Evolutionary conservation across 2,888 invertebrate genomes (phyloP).

Genomic region (Caprella mutica): DNA sequence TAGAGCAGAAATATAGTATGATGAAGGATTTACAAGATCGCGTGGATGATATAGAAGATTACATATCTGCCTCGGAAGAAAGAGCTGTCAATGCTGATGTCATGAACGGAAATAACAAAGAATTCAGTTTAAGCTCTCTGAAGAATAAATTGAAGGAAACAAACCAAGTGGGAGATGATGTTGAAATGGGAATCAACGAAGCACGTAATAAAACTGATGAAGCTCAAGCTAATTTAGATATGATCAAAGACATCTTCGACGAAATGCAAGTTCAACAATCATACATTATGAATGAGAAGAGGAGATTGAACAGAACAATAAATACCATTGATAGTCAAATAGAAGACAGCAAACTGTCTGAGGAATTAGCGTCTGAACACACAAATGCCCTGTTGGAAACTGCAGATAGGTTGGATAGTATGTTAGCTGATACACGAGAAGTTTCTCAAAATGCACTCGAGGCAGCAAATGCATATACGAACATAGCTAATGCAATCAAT

Average conservation of each 20-base stretch:
- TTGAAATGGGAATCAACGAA: no score
- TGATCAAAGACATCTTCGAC: no score
- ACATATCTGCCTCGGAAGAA: neutral
- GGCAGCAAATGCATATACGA: constrained; percentile 77
- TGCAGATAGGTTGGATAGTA: constrained; percentile 53
- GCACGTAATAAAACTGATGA: no score
- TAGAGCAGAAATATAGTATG: neutral
- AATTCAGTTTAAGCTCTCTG: neutral
- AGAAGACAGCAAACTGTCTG: constrained; percentile 7
- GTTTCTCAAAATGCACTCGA: constrained; percentile 65
- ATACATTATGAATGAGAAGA: no score
- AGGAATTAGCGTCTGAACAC: constrained; percentile 4
- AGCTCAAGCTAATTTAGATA: no score
- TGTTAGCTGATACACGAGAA: constrained; percentile 55
- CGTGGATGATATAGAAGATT: constrained; percentile 7
- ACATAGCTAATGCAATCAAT: constrained; percentile 64
- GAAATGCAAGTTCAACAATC: no score
- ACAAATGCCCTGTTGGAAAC: neutral
- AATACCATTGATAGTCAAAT: no score
- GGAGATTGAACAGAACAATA: no score
- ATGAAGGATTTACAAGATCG: constrained; percentile 8
- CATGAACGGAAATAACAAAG: constrained; percentile 6
- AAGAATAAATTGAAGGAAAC: neutral
- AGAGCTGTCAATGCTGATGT: neutral
- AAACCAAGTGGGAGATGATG: no score